Conservation (phyloP, 30 jellyfish, hydroid and myxozoan species). For the Aurelia aurita complex sp. Pacific region DNA sequence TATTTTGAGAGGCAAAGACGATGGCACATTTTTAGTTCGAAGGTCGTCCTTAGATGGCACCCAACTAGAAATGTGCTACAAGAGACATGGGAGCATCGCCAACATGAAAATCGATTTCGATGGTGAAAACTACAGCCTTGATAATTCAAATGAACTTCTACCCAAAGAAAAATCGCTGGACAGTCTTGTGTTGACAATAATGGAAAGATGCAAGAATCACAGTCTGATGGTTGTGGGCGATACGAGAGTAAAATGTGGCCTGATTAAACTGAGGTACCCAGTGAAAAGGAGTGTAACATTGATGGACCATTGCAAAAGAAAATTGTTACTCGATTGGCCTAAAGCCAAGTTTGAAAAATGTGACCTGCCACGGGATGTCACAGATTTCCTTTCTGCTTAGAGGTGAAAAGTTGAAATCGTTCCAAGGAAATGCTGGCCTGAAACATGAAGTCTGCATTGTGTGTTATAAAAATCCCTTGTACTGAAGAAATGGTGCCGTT, state of each 20-base stretch:
- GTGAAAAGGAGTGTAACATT: slow-evolving; percentile 25
- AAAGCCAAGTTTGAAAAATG: background rate
- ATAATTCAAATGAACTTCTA: slow-evolving; percentile 22
- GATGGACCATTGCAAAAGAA: slow-evolving; percentile 58
- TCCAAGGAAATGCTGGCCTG: no score
- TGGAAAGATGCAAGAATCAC: slow-evolving; percentile 34
- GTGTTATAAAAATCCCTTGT: no score
- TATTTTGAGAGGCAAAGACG: slow-evolving; percentile 19
- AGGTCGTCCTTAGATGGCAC: background rate
- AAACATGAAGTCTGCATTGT: no score
- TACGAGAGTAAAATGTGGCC: slow-evolving; percentile 16
- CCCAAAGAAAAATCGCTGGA: slow-evolving; percentile 38
- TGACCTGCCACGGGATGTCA: slow-evolving; percentile 38
- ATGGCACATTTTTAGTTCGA: slow-evolving; percentile 47
- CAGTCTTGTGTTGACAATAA: slow-evolving; percentile 1
- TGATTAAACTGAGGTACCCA: slow-evolving; percentile 35
- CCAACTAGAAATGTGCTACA: slow-evolving; percentile 19
- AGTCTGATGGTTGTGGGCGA: slow-evolving; percentile 35
- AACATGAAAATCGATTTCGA: slow-evolving; percentile 36
- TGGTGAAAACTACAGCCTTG: slow-evolving; percentile 39
- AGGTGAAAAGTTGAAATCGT: no score
- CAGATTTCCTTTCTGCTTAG: slow-evolving; percentile 2
- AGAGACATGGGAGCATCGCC: slow-evolving; percentile 24
- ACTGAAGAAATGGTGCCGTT: no score
- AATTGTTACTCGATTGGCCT: slow-evolving; percentile 5